These are phyloP conservation scores for Corvus hawaiiensis DNA, from an alignment of 2,113 vertebrate genomes.

Conservation along the genomic window DNA sequence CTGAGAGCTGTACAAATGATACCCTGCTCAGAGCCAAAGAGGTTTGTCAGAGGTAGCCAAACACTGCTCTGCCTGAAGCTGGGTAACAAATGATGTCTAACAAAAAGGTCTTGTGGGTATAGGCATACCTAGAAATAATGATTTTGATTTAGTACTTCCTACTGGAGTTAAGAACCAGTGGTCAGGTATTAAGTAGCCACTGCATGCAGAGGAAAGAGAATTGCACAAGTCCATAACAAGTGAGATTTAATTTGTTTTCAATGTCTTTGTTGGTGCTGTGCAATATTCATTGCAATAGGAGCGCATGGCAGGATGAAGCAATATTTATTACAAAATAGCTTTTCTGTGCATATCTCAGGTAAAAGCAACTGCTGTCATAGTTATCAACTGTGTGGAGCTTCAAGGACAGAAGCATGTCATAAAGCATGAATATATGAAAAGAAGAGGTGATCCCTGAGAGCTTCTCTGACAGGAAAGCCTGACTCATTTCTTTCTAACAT, in stretches of 20 bases:
- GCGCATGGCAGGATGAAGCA: not conserved
- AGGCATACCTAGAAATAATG: not conserved
- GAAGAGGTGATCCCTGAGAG: not conserved
- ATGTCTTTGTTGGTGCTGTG: not conserved
- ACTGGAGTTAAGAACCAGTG: not conserved
- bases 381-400: not conserved
- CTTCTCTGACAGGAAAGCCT: not conserved
- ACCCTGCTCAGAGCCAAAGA: not conserved
- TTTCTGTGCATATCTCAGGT: not conserved
- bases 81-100: not conserved
- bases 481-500: not conserved
- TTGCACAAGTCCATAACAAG: not conserved
- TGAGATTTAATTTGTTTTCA: not conserved
- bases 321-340: not conserved
- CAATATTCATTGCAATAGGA: not conserved
- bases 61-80: not conserved
- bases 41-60: not conserved
- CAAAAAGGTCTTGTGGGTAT: not conserved
- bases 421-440: not conserved
- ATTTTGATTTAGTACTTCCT: not conserved
- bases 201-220: not conserved
- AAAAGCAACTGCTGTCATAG: not conserved
- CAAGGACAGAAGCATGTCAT: not conserved
- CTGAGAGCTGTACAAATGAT: not conserved
- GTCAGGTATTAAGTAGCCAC: not conserved